Evolutionary conservation across 2,797 vertebrate genomes (phyloP), one percentile per base, ranked within the genome.

Genomic region (Spinus olivaceus): DNA sequence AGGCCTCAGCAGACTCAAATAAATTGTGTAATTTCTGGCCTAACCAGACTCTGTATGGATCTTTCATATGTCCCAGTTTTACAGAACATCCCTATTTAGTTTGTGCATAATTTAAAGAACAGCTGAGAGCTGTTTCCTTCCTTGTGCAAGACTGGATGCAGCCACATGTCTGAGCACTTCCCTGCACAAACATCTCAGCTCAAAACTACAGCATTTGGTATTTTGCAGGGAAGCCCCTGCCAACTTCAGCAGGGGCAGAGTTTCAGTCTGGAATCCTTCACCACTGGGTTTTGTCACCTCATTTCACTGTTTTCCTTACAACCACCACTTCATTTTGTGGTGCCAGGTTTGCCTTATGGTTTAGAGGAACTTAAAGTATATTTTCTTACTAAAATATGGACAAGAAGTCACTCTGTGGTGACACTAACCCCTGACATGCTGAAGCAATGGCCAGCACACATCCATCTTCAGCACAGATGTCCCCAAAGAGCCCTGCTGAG

Each of bases 261-360:
- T 15, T 27, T 49, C 41, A 47, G 1, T 5, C 67, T 23, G 19
- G 61, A 37, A 56, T 7, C 66, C 28, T 35, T 76, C 46, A 18
- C 44, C 0, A 0, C 4, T 50, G 51, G 18, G 16, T 51, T 59
- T 13, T 5, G 3, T 14, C 53, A 37, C 23, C 28, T 51, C 0
- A 0, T 77, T 80, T n/a, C 64, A n/a, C 41, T 41, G 7, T 14
- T 86, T 56, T 25, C 74, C 17, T 57, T 33, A 53, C 8, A 76
- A 15, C 23, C 1, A 1, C 13, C 0, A 0, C 67, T 61, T 44
- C 19, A 2, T 54, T 88, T 50, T 14, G 24, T 20, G 14, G 13
- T n/a, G 7, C 0, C 3, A 74, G 9, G 5, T 22, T 44, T 77
- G 3, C 25, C 35, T 32, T 41, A 0, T 21, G 39, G 24, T n/a